These are phyloP conservation scores for Columba livia DNA, from an alignment of 2,113 vertebrate genomes.

Conservation along the genomic window DNA sequence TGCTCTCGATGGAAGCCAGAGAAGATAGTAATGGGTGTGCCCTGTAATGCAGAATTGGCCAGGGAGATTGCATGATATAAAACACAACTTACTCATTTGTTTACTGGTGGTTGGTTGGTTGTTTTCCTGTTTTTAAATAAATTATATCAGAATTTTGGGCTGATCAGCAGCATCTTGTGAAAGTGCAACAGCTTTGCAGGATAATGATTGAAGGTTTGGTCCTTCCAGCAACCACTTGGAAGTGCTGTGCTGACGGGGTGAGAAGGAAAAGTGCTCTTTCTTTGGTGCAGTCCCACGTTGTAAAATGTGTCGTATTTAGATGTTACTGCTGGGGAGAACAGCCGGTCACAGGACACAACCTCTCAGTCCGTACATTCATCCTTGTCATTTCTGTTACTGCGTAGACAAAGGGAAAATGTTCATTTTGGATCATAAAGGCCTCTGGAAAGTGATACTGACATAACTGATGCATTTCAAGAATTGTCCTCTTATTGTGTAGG, in stretches of 20 bases:
- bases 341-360: background rate
- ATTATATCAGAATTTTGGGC: background rate
- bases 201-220: background rate
- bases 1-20: background rate
- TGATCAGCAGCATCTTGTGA: background rate
- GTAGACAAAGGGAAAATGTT: background rate
- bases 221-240: background rate
- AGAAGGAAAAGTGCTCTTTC: background rate
- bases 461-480: background rate
- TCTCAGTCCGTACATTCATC: accelerated
- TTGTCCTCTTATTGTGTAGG: background rate
- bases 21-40: background rate
- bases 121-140: background rate
- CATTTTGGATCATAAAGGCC: background rate
- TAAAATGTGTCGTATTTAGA: background rate
- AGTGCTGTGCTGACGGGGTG: background rate
- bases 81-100: background rate
- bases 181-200: background rate
- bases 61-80: background rate
- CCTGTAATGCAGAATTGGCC: background rate
- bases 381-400: background rate
- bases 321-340: background rate
- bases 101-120: background rate
- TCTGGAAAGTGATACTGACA: background rate
- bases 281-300: background rate